Base-by-base conservation (phyloP, 2,113 vertebrate genomes). In the Regulus satrapa region DNA sequence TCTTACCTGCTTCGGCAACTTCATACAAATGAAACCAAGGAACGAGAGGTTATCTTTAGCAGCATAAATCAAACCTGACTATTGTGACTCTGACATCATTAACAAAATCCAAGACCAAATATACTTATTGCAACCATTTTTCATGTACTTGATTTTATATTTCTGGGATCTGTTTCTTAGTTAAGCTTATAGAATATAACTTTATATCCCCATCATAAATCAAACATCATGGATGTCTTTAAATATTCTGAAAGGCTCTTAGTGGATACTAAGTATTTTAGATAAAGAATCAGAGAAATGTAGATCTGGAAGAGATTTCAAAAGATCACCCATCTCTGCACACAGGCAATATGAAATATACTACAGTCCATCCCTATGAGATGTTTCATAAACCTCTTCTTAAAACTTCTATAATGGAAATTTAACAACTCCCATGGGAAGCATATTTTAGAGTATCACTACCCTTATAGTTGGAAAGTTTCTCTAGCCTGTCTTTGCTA, bases 361-460 rank as follows among this genome's bases (percentile, higher is more conserved):
- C 74, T 94, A 59, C 28, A 88, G 74, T 96, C 88, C 80, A 94
- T 91, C 94, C 91, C 86, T 92, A 85, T 89, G 76, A 94, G 86
- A 96, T 96, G 86, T 93, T 94, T 93, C 54, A 71, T 93, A 94
- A 95, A 82, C 71, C 85, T 93, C 76, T 91, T 88, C 85, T 94
- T 93, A 66, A 64, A 95, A 95, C 90, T 79, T 96, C 90, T 90
- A 79, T 83, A 97, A 69, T 88, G 94, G 85, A 94, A 92, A 94
- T 93, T 49, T 76, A 93, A 95, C 52, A 92, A 96, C 95, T 96
- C 88, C 96, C 96, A 95, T 96, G 92, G 96, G 96, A 92, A 97
- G 96, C 49, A 94, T 93, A 93, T 88, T 93, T 89, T 66, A 82
- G 54, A 61, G 71, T 72, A 48, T 91, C 52, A 85, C 77, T 94